Percentiles rank a stretch among this genome's conserved stretches.
These are phyloP conservation scores for Ornithorhynchus anatinus DNA, from an alignment of 2,113 vertebrate genomes.

Conservation along the genomic window DNA sequence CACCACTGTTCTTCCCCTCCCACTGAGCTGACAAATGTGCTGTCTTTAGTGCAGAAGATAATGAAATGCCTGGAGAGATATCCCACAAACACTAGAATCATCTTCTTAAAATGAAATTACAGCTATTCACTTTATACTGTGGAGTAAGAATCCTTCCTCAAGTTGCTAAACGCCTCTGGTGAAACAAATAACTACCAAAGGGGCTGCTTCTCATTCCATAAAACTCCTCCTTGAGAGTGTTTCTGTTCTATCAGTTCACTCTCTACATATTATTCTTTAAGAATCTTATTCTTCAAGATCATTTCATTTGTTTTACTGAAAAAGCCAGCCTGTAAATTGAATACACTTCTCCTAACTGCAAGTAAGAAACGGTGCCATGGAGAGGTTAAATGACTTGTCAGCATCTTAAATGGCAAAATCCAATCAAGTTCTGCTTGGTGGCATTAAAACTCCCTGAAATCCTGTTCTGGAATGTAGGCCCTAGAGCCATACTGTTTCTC, in stretches of 20 bases:
- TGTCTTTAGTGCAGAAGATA: neutral
- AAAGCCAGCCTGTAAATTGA: no score
- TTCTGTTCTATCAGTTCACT: no score
- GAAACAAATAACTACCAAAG: neutral
- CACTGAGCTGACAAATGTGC: neutral
- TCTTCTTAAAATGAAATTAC: constrained; percentile 1
- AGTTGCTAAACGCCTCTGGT: neutral
- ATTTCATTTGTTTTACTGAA: no score
- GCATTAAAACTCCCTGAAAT: neutral
- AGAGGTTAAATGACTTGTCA: neutral
- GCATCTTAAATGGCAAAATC: neutral
- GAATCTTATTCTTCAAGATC: no score
- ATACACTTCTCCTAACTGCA: no score
- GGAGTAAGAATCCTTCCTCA: neutral
- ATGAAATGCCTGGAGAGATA: neutral
- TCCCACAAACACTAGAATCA: neutral
- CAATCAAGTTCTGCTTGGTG: fast-evolving
- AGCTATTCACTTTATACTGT: neutral
- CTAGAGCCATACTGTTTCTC: neutral
- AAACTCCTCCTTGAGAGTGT: no score
- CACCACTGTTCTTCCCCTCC: neutral
- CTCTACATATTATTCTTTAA: no score
- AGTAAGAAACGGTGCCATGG: neutral
- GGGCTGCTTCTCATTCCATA: neutral
- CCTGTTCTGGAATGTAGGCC: neutral